A percentile compares a stretch with the other conserved stretches of the same genome.
Conservation (phyloP, 2,113 vertebrate genomes). For the Myanophis thanlyinensis region DNA sequence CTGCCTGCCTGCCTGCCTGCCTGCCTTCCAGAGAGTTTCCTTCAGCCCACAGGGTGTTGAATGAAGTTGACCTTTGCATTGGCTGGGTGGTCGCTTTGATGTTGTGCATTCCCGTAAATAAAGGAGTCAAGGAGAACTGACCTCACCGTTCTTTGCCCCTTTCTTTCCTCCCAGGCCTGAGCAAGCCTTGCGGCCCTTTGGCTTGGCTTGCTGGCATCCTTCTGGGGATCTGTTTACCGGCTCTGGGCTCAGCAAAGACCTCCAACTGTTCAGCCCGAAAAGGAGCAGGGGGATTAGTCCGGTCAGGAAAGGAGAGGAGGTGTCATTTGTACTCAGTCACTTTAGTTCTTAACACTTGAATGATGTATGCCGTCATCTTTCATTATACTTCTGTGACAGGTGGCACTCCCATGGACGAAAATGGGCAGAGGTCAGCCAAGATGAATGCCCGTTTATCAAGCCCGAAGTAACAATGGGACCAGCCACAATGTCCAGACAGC, state of each 20-base stretch:
- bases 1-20: too few species aligned
- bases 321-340: conserved; percentile 72
- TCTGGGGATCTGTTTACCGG: not conserved
- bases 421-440: conserved; percentile 41
- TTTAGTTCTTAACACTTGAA: conserved; percentile 69
- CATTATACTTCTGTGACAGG: conserved; percentile 64
- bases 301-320: conserved; percentile 64
- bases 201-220: not conserved
- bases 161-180: not conserved
- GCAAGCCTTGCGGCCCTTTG: not conserved
- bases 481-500: not conserved
- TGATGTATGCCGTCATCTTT: conserved; percentile 64
- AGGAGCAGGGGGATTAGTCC: conserved; percentile 53
- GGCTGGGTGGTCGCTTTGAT: not conserved
- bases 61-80: not conserved
- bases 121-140: not conserved
- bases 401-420: conserved; percentile 63
- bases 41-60: not conserved
- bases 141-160: not conserved
- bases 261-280: conserved; percentile 52
- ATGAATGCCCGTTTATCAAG: conserved; percentile 9
- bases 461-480: not conserved
- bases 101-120: not conserved
- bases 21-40: too few species aligned
- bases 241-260: conserved; percentile 29